Evolutionary conservation across 2,797 vertebrate genomes (phyloP), one percentile per base, ranked within the genome.

Genomic region (Trachops cirrhosus): DNA sequence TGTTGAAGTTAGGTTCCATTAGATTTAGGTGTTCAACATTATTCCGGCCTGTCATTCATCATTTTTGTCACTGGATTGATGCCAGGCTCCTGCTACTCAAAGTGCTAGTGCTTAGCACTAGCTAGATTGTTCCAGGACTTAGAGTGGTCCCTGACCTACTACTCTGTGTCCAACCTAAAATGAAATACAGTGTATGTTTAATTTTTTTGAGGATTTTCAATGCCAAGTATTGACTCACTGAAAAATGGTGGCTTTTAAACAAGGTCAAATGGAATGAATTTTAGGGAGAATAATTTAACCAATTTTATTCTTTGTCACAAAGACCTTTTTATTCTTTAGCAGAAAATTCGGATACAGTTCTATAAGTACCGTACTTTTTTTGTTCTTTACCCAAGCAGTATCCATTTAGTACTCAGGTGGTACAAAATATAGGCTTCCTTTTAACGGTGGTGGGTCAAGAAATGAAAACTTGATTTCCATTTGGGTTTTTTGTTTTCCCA

Each of bases 121-220:
- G n/a, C 74, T 78, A 48, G 77, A 8, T 46, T 77, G 34, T 74
- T 88, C 3, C 16, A 86, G 44, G 44, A 44, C 39, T 95, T 71
- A 80, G 73, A 89, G 44, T 79, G 37, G 12, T 77, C 39, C 62
- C n/a, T 91, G 54, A 52, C 15, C 1, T 57, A 32, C 29, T 74
- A 3, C 26, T 71, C 1, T 62, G 12, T 95, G n/a, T 12, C 32
- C 57, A 59, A 10, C 46, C 46, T 94, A 39, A 93, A 83, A 80
- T 54, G n/a, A 93, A n/a, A 70, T 88, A 46, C 32, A 84, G 54
- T 57, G 48, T 34, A 8, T 86, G 12, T 71, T 67, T 74, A 64
- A 68, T 59, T 68, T 97, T 93, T 93, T 70, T 46, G 46, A 92
- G 68, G 15, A 37, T 94, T 96, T 97, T 89, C 39, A 91, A 0